Conservation (phyloP, 2,888 invertebrate species). For the Drosophila yooni region DNA sequence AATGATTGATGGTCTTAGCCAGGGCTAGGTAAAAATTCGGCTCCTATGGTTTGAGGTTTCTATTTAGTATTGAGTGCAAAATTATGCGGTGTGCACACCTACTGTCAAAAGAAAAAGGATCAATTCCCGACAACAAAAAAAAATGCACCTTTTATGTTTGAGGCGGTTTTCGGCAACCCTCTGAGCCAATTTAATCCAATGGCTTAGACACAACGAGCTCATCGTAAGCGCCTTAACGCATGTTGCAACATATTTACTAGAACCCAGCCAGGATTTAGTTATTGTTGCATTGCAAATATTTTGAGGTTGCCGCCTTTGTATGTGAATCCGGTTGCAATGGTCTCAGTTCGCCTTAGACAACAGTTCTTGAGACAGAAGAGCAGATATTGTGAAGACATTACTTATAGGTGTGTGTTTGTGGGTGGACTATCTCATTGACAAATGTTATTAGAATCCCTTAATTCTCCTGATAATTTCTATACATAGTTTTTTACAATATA, state of each 20-base stretch:
- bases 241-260: slow-evolving; percentile 66
- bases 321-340: slow-evolving; percentile 41
- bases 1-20: slow-evolving; percentile 73
- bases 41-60: slow-evolving; percentile 54
- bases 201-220: slow-evolving; percentile 58
- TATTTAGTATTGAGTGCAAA: slow-evolving; percentile 65
- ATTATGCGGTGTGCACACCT: slow-evolving; percentile 64
- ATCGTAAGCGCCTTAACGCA: slow-evolving; percentile 61
- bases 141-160: slow-evolving; percentile 49
- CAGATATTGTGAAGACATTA: slow-evolving; percentile 1
- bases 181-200: slow-evolving; percentile 70
- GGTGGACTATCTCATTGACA: neutral
- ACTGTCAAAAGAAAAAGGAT: slow-evolving; percentile 53
- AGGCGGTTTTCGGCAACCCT: slow-evolving; percentile 40
- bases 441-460: neutral
- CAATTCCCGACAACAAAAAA: slow-evolving; percentile 35
- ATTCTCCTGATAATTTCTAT: neutral
- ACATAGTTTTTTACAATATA: neutral
- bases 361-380: slow-evolving; percentile 1
- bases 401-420: neutral
- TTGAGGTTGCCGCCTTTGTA: slow-evolving; percentile 50
- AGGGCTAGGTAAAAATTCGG: slow-evolving; percentile 41
- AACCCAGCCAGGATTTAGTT: slow-evolving; percentile 45
- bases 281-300: slow-evolving; percentile 63
- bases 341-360: slow-evolving; percentile 29